Evolutionary conservation across 2,113 vertebrate genomes (phyloP), one percentile per base, ranked within the genome.

Genomic region (Ptilonorhynchus violaceus): DNA sequence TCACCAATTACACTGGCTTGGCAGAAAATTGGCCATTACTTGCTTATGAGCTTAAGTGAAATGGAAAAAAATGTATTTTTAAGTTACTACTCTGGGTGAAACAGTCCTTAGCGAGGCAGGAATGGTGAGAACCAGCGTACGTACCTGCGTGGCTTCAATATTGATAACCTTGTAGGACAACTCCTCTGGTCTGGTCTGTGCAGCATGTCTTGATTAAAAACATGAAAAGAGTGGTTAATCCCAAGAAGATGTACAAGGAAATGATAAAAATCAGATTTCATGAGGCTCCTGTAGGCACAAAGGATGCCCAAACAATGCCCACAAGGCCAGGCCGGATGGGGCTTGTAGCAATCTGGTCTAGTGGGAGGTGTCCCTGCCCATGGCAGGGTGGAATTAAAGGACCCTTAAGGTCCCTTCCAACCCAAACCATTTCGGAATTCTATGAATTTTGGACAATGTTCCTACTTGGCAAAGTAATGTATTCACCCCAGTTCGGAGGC

Each of bases 141-240:
- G 1, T 98, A 99, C 99, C 98, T 99, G 98, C 4, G 98, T 99
- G 76, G 99, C 99, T 91, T 99, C 98, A 62, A 99, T 99, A 94
- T 98, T 99, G 97, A 99, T 97, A 84, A 99, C 98, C 96, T 99
- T 98, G 81, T 99, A 99, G 24, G 98, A 98, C 31, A 99, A 94
- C 52, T 99, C 99, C 93, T 99, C 98, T 7, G 99, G 99, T 89
- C 98, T 98, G 58, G 98, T 98, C 79, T 98, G 86, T 2, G 99
- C 98, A 28, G 99, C 99, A 2, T 99, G 98, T 96, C 99, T 99
- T 92, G 69, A 76, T 53, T 18, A 60, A 93, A 94, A 35, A 46
- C 52, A 93, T 4, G 42, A 46, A 78, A 58, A 79, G 16, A 58
- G 22, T 9, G 31, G 66, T 89, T 81, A 93, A 82, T 77, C 33